Evolutionary conservation across 2,888 invertebrate genomes (phyloP).

Genomic region (Cephus sareptanus): DNA sequence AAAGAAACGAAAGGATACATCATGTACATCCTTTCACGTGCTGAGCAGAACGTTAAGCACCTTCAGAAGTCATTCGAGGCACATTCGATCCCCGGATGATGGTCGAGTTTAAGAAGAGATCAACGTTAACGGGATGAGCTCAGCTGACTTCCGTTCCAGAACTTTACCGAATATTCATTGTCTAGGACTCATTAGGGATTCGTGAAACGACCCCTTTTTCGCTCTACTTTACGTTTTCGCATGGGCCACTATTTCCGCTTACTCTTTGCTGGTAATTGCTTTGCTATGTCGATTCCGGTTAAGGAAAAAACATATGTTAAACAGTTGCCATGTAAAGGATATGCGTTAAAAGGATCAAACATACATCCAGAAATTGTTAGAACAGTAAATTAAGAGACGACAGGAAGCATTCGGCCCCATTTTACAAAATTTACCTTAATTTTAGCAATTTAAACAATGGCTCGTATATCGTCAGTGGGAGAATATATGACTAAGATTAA

Average conservation of each 20-base stretch:
- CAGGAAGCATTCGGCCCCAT: not conserved
- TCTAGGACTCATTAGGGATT: slow-evolving; percentile 2
- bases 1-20: not conserved
- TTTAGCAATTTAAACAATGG: not conserved
- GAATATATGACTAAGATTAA: not conserved
- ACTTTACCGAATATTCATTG: slow-evolving; percentile 4
- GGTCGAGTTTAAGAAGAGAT: not conserved
- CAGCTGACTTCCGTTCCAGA: not conserved
- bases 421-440: not conserved
- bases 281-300: slow-evolving; percentile 25
- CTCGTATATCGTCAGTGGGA: not conserved
- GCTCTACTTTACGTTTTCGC: slow-evolving; percentile 24
- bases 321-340: slow-evolving; percentile 13
- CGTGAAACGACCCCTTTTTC: slow-evolving; percentile 11
- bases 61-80: not conserved
- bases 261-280: slow-evolving; percentile 29
- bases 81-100: not conserved
- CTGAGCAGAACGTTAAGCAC: not conserved
- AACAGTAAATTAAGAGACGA: not conserved
- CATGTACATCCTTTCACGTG: not conserved
- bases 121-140: slow-evolving; percentile 4
- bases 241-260: slow-evolving; percentile 18
- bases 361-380: not conserved
- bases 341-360: not conserved
- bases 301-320: slow-evolving; percentile 7